phyloP scores from a whole-genome alignment of 2,797 vertebrate genomes.

The Chaenodraco wilsoni region DNA sequence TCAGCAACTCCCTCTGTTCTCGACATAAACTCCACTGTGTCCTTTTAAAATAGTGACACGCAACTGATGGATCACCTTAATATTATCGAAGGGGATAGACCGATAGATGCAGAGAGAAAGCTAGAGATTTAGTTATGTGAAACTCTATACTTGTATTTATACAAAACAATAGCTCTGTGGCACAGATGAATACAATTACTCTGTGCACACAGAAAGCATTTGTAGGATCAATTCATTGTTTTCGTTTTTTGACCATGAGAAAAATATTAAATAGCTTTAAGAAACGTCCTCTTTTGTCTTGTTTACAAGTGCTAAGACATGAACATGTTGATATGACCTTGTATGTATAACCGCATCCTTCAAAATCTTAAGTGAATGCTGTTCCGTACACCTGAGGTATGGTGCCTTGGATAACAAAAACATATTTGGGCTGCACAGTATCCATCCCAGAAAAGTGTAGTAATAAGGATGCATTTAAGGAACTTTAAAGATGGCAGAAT shows the following conservation, averaged over 20 bases:
- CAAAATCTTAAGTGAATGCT: constrained; percentile 30
- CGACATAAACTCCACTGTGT: constrained; percentile 49
- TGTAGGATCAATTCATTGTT: neutral
- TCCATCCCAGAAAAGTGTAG: neutral
- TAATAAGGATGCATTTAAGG: constrained; percentile 19
- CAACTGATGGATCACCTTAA: constrained; percentile 44
- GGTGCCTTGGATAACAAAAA: constrained; percentile 36
- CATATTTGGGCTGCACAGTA: constrained; percentile 8
- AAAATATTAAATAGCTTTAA: neutral
- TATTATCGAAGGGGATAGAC: neutral
- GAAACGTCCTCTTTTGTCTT: neutral
- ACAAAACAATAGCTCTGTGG: neutral
- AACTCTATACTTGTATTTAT: too few relatives aligned
- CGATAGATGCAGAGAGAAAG: too few relatives aligned
- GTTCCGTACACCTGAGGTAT: constrained; percentile 20
- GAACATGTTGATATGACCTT: constrained; percentile 10
- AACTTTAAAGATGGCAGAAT: constrained; percentile 11
- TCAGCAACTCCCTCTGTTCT: constrained; percentile 66
- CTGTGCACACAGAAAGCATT: neutral
- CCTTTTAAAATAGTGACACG: constrained; percentile 56
- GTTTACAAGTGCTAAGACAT: constrained; percentile 7
- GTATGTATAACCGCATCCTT: constrained; percentile 16
- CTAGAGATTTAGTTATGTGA: neutral
- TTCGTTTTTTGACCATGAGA: neutral
- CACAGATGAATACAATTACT: neutral